These are phyloP conservation scores for Craterocephalus amniculus DNA, from an alignment of 2,797 vertebrate genomes.

Conservation along the genomic window DNA sequence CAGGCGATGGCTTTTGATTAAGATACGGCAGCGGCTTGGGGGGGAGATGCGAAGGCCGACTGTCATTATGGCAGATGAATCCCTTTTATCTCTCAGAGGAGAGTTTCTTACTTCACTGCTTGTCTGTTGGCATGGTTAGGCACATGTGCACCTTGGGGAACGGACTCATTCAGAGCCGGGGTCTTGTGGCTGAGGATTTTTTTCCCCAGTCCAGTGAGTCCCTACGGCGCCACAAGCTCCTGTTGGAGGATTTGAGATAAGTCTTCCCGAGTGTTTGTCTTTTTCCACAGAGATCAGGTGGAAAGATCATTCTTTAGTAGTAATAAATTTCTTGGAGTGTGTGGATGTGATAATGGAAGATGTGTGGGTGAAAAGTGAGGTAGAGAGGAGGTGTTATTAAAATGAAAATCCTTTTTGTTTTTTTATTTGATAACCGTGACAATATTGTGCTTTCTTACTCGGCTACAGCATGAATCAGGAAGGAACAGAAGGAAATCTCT, in stretches of 20 bases:
- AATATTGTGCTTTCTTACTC: conserved; percentile 3
- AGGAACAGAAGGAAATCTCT: conserved; percentile 3
- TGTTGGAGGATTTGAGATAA: conserved; percentile 72
- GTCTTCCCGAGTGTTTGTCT: conserved; percentile 53
- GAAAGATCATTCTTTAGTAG: conserved; percentile 41
- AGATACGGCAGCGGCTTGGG: conserved; percentile 51
- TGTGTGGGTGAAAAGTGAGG: conserved; percentile 38
- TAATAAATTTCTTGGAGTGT: conserved; percentile 48
- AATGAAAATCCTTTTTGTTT: conserved; percentile 14
- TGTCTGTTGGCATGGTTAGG: conserved; percentile 70
- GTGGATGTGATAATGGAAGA: conserved; percentile 37
- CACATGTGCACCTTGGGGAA: conserved; percentile 63
- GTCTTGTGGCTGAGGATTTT: conserved; percentile 78
- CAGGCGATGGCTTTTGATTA: conserved; percentile 48
- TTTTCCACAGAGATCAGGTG: conserved; percentile 40
- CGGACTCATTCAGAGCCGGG: conserved; percentile 67
- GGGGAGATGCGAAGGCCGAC: conserved; percentile 47
- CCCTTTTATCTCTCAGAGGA: conserved; percentile 70
- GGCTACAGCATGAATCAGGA: neutral
- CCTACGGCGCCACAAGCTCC: conserved; percentile 65
- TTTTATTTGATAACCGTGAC: conserved; percentile 17
- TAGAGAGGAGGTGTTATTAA: conserved; percentile 29
- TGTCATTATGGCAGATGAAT: conserved; percentile 73
- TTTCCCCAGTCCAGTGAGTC: conserved; percentile 80
- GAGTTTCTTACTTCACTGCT: conserved; percentile 66